Evolutionary conservation across 2,113 vertebrate genomes (phyloP).

Genomic region (Pao palembangensis): DNA sequence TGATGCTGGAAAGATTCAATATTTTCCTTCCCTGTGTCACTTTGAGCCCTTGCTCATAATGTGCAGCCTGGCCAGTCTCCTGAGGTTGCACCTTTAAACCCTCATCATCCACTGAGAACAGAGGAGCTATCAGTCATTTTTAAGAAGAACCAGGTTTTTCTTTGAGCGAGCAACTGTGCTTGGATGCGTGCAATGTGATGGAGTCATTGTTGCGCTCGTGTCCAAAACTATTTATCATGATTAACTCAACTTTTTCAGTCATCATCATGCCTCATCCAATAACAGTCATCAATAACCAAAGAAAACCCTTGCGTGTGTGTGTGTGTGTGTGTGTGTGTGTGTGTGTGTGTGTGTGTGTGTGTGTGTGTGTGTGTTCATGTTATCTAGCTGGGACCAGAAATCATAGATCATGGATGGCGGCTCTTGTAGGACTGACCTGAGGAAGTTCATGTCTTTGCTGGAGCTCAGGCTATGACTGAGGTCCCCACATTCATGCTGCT

Average conservation of each 20-base stretch:
- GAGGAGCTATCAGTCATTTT: slow-evolving; percentile 30
- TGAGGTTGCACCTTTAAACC: slow-evolving; percentile 59
- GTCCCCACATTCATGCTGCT: background rate
- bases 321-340: no score
- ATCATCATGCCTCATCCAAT: slow-evolving; percentile 19
- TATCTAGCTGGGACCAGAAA: slow-evolving; percentile 38
- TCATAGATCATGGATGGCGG: background rate
- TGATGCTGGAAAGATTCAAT: slow-evolving; percentile 20
- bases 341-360: no score
- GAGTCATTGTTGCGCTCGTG: slow-evolving; percentile 44
- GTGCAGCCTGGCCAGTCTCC: slow-evolving; percentile 57
- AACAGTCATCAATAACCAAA: slow-evolving; percentile 18
- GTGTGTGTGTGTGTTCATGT: no score
- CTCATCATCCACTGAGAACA: slow-evolving; percentile 37
- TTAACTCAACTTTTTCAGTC: slow-evolving; percentile 34
- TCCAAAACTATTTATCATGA: slow-evolving; percentile 32
- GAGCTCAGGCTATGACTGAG: background rate
- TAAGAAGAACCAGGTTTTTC: slow-evolving; percentile 54
- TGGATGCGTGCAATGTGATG: slow-evolving; percentile 19
- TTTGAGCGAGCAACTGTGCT: slow-evolving; percentile 6
- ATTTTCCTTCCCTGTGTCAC: slow-evolving; percentile 12
- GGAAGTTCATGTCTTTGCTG: no score
- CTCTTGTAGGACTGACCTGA: no score
- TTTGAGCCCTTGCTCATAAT: slow-evolving; percentile 38
- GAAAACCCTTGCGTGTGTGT: slow-evolving; percentile 6